Evolutionary conservation across 2,113 vertebrate species (phyloP).

Genomic region (Petrocephalus zakoni): DNA sequence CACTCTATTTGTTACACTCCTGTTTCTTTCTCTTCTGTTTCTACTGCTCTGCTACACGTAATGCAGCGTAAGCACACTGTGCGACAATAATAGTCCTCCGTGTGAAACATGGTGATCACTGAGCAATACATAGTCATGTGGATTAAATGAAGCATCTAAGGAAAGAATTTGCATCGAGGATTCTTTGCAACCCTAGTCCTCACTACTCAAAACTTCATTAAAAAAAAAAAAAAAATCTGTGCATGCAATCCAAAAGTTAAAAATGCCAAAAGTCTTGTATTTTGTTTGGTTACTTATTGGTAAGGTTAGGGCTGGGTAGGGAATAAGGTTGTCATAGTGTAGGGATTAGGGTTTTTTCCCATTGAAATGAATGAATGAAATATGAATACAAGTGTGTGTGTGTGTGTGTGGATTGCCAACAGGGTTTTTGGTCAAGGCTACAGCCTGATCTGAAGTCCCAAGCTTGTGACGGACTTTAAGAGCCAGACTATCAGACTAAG

Average conservation of each 20-base stretch:
- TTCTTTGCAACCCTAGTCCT: no score
- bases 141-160: no score
- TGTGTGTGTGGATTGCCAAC: background rate
- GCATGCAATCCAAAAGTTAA: background rate
- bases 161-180: no score
- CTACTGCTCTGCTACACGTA: no score
- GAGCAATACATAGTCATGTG: no score
- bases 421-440: background rate
- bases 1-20: no score
- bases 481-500: background rate
- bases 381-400: background rate
- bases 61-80: no score
- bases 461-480: background rate
- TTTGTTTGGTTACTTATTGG: background rate
- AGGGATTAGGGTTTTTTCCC: background rate
- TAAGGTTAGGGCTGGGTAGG: background rate
- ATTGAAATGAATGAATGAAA: background rate
- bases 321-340: background rate
- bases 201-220: no score
- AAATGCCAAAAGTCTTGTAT: background rate
- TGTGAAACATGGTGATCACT: no score
- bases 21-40: no score
- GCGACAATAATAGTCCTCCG: no score
- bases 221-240: background rate
- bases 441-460: background rate